phyloP scores from a whole-genome alignment of 2,113 vertebrate genomes.

The Microcebus murinus region DNA sequence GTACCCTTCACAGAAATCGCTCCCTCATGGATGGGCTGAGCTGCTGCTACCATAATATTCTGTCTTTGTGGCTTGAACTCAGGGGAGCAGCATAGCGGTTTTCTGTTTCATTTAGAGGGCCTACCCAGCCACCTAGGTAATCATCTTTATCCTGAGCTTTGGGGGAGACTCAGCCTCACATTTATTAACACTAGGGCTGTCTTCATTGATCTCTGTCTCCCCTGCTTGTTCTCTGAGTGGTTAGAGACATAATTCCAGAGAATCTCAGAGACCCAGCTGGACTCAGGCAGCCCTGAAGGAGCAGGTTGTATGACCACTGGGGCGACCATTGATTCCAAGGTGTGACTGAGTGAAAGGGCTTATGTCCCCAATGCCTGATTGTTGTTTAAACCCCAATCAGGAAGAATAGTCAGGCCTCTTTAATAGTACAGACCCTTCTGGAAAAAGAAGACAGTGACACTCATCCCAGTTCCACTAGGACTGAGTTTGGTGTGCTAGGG shows the following conservation, averaged over 20 bases:
- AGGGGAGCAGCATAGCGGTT: neutral
- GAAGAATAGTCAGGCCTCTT: neutral
- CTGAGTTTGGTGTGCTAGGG: neutral
- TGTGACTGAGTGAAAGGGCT: neutral
- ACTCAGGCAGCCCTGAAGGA: neutral
- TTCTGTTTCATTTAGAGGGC: neutral
- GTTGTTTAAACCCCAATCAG: neutral
- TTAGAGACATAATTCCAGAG: neutral
- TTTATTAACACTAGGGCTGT: neutral
- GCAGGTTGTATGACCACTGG: neutral
- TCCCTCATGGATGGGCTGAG: neutral
- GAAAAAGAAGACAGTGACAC: neutral
- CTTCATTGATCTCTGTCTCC: rapidly evolving
- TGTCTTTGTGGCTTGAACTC: neutral
- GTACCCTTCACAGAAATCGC: neutral
- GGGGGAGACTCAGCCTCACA: neutral
- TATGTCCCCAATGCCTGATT: neutral
- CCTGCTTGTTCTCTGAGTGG: neutral
- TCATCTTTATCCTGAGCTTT: neutral
- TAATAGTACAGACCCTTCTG: neutral
- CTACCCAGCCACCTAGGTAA: neutral
- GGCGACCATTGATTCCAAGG: neutral
- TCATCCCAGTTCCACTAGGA: neutral
- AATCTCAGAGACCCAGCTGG: neutral
- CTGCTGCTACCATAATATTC: neutral